phyloP scores from a whole-genome alignment of 1,140 invertebrate genomes.

The Drosophila pseudoobscura region DNA sequence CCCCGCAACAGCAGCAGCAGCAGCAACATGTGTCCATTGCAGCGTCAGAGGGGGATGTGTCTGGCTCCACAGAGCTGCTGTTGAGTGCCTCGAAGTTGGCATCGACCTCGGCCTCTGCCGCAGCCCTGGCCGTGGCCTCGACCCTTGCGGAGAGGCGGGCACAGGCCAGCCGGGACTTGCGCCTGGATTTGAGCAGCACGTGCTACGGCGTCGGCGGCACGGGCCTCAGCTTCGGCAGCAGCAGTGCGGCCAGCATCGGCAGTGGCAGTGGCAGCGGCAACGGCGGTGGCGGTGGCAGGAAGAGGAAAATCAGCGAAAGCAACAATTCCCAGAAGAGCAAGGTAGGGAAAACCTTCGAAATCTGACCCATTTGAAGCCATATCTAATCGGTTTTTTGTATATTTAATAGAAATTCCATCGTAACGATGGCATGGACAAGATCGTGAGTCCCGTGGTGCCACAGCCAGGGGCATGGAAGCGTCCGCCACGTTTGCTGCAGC shows the following conservation, averaged over 20 bases:
- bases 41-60: constrained; percentile 7
- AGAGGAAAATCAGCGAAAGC: constrained; percentile 84
- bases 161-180: constrained; percentile 66
- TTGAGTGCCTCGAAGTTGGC: constrained; percentile 21
- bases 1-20: constrained; percentile 16
- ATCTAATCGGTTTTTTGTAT: not conserved
- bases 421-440: constrained; percentile 91
- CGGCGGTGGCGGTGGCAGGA: constrained; percentile 78
- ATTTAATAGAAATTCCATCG: constrained; percentile 85
- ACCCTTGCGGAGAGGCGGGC: constrained; percentile 67
- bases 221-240: constrained; percentile 56
- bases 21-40: constrained; percentile 63
- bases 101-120: constrained; percentile 54
- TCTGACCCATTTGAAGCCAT: not conserved
- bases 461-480: constrained; percentile 92
- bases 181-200: constrained; percentile 75
- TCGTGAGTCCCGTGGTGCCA: constrained; percentile 95
- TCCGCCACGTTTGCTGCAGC: constrained; percentile 66
- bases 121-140: constrained; percentile 62
- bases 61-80: constrained; percentile 27
- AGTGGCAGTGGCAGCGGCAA: constrained; percentile 54
- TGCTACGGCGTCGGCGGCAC: constrained; percentile 74
- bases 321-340: constrained; percentile 81
- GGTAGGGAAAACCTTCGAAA: constrained; percentile 38
- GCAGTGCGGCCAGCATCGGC: constrained; percentile 49